These are phyloP conservation scores for Cremastinae sp. DNA, from an alignment of 2,888 invertebrate genomes.

Conservation along the genomic window DNA sequence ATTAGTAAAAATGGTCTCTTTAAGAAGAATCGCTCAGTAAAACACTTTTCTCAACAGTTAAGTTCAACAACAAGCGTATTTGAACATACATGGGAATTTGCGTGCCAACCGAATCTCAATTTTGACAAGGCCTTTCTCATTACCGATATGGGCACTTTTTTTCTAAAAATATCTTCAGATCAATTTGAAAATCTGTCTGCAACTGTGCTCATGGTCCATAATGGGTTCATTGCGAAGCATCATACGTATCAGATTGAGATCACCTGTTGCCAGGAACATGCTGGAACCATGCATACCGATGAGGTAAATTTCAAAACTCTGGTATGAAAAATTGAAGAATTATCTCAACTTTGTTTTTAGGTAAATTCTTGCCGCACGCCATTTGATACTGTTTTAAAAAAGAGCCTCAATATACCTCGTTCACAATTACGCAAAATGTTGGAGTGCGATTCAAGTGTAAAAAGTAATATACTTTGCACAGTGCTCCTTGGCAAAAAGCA, in stretches of 20 bases:
- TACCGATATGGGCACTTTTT: constrained; percentile 71
- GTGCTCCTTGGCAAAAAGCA: constrained; percentile 42
- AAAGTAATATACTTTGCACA: constrained; percentile 21
- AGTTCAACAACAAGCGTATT: constrained; percentile 30
- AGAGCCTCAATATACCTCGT: constrained; percentile 14
- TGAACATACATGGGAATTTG: constrained; percentile 59
- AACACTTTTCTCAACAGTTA: no score
- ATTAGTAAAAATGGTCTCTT: background rate
- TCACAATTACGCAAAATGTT: background rate
- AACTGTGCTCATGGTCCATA: constrained; percentile 66
- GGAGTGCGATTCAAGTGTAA: background rate
- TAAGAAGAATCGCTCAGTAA: no score
- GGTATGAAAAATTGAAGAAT: constrained; percentile 2
- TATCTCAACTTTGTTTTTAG: constrained; percentile 36
- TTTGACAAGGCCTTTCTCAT: constrained; percentile 67
- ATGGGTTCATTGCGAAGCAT: constrained; percentile 55
- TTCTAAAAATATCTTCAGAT: constrained; percentile 65
- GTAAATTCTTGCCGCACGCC: constrained; percentile 48
- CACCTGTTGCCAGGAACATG: constrained; percentile 28
- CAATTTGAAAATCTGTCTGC: constrained; percentile 62
- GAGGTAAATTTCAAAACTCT: constrained; percentile 27
- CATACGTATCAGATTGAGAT: constrained; percentile 66
- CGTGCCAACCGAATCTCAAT: constrained; percentile 39
- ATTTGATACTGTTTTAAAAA: constrained; percentile 3
- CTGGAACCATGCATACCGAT: constrained; percentile 1